These are phyloP conservation scores for Labeo calbasu DNA, from an alignment of 2,797 vertebrate genomes.

Conservation along the genomic window DNA sequence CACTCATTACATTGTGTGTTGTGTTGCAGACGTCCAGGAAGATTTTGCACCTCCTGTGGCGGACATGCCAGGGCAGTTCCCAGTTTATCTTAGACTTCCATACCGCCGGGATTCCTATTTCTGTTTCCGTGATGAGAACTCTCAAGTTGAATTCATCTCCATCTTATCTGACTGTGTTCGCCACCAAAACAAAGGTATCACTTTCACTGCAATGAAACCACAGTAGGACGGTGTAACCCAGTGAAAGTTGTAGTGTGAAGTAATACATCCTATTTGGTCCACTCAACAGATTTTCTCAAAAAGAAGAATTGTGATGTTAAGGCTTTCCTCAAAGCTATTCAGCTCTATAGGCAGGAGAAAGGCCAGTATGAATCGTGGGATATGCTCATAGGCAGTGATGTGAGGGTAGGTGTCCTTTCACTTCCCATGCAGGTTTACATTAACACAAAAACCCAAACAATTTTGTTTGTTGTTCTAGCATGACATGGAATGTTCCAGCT, in stretches of 20 bases:
- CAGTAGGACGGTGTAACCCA: neutral
- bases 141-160: constrained; percentile 78
- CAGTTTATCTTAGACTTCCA: constrained; percentile 89
- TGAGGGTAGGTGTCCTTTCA: constrained; percentile 75
- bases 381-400: constrained; percentile 86
- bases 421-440: too few relatives aligned
- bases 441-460: neutral
- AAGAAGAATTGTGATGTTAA: constrained; percentile 84
- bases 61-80: constrained; percentile 82
- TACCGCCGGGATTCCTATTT: constrained; percentile 86
- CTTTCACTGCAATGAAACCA: neutral
- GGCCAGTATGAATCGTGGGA: constrained; percentile 85
- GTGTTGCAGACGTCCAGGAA: constrained; percentile 76
- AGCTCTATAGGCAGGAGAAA: constrained; percentile 87
- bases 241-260: neutral
- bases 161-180: constrained; percentile 85
- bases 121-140: constrained; percentile 78
- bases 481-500: constrained; percentile 24
- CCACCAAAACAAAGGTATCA: constrained; percentile 86
- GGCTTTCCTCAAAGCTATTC: constrained; percentile 89
- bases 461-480: neutral
- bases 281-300: constrained; percentile 85
- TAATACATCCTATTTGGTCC: neutral
- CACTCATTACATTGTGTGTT: constrained; percentile 12
- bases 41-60: constrained; percentile 76